These are phyloP conservation scores for Geodia barretti DNA, from an alignment of 37 sponge, comb jelly and placozoan genomes.

Conservation along the genomic window DNA sequence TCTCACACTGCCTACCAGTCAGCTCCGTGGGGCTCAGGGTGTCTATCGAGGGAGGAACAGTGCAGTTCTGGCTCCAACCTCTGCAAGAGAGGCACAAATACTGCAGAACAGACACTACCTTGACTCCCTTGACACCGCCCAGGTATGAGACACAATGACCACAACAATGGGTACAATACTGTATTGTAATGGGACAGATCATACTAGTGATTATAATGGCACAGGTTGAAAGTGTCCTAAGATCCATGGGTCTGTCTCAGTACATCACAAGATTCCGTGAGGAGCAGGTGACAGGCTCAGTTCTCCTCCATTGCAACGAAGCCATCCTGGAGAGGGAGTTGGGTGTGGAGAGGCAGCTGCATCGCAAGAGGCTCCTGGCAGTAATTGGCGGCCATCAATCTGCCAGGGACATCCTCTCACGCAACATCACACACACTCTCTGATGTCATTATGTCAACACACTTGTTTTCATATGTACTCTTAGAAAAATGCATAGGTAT, in stretches of 20 bases:
- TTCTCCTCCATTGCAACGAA: conserved; percentile 27
- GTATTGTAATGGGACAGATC: not conserved
- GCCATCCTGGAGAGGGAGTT: conserved; percentile 24
- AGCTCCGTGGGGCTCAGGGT: not conserved
- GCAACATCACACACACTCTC: too few species aligned
- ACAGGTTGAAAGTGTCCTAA: conserved; percentile 8
- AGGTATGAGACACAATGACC: not conserved
- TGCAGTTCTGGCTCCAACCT: not conserved
- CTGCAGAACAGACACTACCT: not conserved
- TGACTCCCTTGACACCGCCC: not conserved
- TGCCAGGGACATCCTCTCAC: too few species aligned
- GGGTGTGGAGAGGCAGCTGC: not conserved
- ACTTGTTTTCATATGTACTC: too few species aligned
- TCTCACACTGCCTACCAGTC: not conserved
- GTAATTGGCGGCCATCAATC: not conserved
- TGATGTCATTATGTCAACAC: too few species aligned
- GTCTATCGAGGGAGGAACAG: too few species aligned
- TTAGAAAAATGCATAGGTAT: too few species aligned
- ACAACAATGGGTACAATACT: not conserved
- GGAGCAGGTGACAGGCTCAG: conserved; percentile 22
- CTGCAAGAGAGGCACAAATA: not conserved
- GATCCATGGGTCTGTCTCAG: conserved; percentile 26
- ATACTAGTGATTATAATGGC: not conserved
- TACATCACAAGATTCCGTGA: conserved; percentile 6
- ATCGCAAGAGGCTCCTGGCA: not conserved